Evolutionary conservation across 2,113 vertebrate species (phyloP).

Genomic region (Thalassoma bifasciatum): DNA sequence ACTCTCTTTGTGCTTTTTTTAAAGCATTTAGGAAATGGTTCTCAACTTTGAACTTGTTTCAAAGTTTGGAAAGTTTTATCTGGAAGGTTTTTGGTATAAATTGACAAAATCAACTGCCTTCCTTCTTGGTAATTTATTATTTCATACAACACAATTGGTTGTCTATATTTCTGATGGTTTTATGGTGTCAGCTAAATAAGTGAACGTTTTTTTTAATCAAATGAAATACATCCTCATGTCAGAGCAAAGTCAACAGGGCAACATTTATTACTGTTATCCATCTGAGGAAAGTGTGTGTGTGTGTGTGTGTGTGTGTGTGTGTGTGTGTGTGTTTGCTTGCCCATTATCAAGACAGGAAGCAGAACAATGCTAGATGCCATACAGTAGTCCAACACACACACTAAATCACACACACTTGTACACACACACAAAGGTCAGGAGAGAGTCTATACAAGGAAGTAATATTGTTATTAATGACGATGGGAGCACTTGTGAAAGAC

Average conservation of each 20-base stretch:
- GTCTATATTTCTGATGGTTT: background rate
- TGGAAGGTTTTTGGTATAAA: background rate
- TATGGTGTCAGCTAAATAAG: slow-evolving; percentile 9
- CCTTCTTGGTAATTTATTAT: background rate
- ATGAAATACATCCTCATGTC: slow-evolving; percentile 49
- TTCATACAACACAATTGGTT: background rate
- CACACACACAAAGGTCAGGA: slow-evolving; percentile 52
- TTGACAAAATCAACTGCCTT: background rate
- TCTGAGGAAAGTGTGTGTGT: slow-evolving; percentile 22
- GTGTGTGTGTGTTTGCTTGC: slow-evolving; percentile 22
- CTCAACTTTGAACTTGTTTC: background rate
- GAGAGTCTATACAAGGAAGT: slow-evolving; percentile 76
- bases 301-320: slow-evolving; percentile 44
- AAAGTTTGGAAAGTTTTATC: background rate
- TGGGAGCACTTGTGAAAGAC: slow-evolving; percentile 58
- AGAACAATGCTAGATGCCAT: slow-evolving; percentile 57
- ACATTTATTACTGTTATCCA: slow-evolving; percentile 20
- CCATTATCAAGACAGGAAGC: slow-evolving; percentile 53
- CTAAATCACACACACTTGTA: slow-evolving; percentile 27
- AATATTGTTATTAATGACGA: slow-evolving; percentile 78
- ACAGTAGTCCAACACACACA: slow-evolving; percentile 10
- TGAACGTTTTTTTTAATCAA: slow-evolving; percentile 19
- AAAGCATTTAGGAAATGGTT: too few relatives aligned
- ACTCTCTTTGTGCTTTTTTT: too few relatives aligned
- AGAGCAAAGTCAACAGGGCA: slow-evolving; percentile 1